phyloP scores from a whole-genome alignment of 2,113 vertebrate species.

The Petrocephalus zakoni region DNA sequence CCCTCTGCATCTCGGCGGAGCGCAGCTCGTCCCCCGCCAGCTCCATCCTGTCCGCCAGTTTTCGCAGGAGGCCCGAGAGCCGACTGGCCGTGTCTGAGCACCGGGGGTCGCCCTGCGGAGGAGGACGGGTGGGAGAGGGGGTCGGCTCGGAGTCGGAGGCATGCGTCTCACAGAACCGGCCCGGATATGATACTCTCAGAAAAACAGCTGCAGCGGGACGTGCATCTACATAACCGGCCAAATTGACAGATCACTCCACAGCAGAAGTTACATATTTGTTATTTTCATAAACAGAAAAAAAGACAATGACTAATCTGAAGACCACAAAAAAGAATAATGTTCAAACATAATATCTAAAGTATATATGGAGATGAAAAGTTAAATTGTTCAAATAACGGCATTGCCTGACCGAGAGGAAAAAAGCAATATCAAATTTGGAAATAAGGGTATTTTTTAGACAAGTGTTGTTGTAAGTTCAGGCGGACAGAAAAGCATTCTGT shows the following conservation, averaged over 20 bases:
- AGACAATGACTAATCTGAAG: background rate
- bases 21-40: conserved; percentile 42
- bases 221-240: background rate
- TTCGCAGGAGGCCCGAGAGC: conserved; percentile 63
- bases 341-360: background rate
- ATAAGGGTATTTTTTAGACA: background rate
- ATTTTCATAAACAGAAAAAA: background rate
- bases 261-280: background rate
- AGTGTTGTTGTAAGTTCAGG: background rate
- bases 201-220: too few relatives aligned
- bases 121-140: background rate
- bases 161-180: background rate
- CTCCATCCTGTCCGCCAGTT: conserved; percentile 68
- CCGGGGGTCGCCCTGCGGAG: conserved; percentile 27
- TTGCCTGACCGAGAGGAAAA: background rate
- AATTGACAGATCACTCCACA: background rate
- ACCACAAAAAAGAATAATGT: background rate
- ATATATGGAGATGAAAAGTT: background rate
- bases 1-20: conserved; percentile 76
- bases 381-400: background rate
- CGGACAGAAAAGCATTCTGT: background rate
- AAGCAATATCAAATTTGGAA: background rate
- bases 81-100: conserved; percentile 27
- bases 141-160: background rate
- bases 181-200: background rate